Conservation (phyloP, 2,888 invertebrate genomes). For the Alsophila aescularia region DNA sequence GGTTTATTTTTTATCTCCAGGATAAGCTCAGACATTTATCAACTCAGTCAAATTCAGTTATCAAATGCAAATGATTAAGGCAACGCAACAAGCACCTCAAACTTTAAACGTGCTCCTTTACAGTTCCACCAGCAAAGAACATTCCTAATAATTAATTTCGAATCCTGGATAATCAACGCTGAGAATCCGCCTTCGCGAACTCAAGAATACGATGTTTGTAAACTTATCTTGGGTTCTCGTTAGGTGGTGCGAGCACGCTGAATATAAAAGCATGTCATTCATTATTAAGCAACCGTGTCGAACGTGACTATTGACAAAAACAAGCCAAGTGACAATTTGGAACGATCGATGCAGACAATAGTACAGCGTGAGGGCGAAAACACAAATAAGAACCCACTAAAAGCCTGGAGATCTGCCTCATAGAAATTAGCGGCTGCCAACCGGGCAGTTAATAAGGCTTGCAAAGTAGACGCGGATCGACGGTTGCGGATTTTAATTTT, state of each 20-base stretch:
- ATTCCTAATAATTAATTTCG: constrained; percentile 76
- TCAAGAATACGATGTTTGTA: too few species aligned
- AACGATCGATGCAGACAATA: constrained; percentile 40
- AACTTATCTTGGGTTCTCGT: too few species aligned
- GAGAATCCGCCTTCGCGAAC: too few species aligned
- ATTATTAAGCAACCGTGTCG: too few species aligned
- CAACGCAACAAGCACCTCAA: constrained; percentile 15
- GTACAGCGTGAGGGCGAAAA: constrained; percentile 35
- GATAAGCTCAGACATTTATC: too few species aligned
- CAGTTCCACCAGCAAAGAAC: constrained; percentile 35
- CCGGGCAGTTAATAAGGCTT: constrained; percentile 19
- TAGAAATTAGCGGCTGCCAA: constrained; percentile 36
- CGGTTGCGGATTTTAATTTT: constrained; percentile 2
- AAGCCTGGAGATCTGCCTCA: constrained; percentile 24
- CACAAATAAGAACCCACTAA: constrained; percentile 37
- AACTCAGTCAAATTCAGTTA: too few species aligned
- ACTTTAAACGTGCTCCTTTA: constrained; percentile 10
- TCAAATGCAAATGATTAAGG: constrained; percentile 12
- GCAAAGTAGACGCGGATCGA: too few species aligned
- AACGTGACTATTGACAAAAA: too few species aligned
- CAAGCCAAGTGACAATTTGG: constrained; percentile 61
- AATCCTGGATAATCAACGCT: too few species aligned
- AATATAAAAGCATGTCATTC: too few species aligned
- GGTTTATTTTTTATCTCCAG: not conserved
- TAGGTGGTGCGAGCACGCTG: too few species aligned